These are phyloP conservation scores for Camponotus pennsylvanicus DNA, from an alignment of 1,140 invertebrate genomes.

Conservation along the genomic window DNA sequence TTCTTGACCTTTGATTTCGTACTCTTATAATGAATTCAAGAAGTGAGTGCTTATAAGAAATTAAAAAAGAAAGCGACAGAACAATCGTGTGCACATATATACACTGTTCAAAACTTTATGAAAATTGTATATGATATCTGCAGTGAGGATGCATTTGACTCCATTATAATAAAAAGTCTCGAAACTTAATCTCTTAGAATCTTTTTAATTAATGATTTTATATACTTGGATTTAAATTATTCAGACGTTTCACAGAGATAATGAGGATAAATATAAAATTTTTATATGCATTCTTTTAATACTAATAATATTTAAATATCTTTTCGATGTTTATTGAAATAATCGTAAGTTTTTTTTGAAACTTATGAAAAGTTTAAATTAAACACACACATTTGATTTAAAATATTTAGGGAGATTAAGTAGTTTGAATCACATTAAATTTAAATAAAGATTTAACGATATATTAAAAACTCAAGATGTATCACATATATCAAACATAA, in stretches of 20 bases:
- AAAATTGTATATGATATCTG: slow-evolving; percentile 3
- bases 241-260: neutral
- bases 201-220: slow-evolving; percentile 33
- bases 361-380: too few species aligned
- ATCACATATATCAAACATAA: neutral
- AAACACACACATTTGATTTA: neutral
- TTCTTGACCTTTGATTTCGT: neutral
- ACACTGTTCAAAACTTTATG: slow-evolving; percentile 1
- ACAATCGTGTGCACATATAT: neutral
- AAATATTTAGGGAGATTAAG: neutral
- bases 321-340: neutral
- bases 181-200: slow-evolving; percentile 19
- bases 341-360: neutral
- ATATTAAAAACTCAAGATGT: neutral
- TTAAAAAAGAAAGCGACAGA: slow-evolving; percentile 15
- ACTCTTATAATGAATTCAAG: neutral
- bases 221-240: neutral
- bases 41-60: slow-evolving; percentile 15
- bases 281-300: neutral
- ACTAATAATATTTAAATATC: slow-evolving; percentile 1
- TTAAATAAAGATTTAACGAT: neutral
- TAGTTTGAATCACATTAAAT: neutral
- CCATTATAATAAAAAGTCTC: slow-evolving; percentile 2
- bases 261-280: neutral
- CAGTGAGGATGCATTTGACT: neutral